These are phyloP conservation scores for Neodiprion virginianus DNA, from an alignment of 1,140 invertebrate species.

Conservation along the genomic window DNA sequence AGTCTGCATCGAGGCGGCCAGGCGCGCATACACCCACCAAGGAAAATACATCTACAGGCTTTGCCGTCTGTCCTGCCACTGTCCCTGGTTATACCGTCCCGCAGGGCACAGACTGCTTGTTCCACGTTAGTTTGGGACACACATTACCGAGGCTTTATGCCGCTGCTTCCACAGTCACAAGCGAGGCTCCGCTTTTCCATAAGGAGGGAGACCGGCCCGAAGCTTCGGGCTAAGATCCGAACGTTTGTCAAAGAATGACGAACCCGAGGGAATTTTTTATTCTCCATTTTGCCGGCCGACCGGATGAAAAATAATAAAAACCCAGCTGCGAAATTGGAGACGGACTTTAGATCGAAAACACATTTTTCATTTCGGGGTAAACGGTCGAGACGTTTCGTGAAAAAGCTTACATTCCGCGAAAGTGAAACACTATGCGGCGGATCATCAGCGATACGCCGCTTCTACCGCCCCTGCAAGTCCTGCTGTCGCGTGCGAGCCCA, in stretches of 20 bases:
- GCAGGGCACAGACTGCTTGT: conserved; percentile 13
- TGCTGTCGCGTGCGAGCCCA: no score
- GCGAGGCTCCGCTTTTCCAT: not conserved
- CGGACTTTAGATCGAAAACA: not conserved
- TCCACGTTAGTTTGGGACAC: conserved; percentile 9
- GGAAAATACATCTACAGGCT: conserved; percentile 3
- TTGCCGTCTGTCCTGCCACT: conserved; percentile 6
- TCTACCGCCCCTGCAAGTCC: no score
- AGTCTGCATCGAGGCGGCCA: not conserved
- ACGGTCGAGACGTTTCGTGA: no score
- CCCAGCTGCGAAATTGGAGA: not conserved
- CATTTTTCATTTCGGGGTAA: no score
- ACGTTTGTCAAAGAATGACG: conserved; percentile 5
- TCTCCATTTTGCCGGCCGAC: not conserved
- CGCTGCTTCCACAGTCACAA: not conserved
- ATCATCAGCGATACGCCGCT: no score
- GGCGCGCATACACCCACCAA: not conserved
- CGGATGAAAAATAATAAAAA: conserved; percentile 1
- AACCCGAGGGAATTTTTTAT: not conserved
- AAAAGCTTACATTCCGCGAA: no score
- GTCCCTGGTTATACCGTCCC: not conserved
- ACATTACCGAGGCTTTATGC: conserved; percentile 12
- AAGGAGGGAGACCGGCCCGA: not conserved
- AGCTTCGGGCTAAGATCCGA: not conserved
- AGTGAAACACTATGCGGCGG: no score